A percentile compares a stretch with the other conserved stretches of the same genome.
These are phyloP conservation scores for Drosophila kikkawai DNA, from an alignment of 1,140 invertebrate genomes.

Conservation along the genomic window DNA sequence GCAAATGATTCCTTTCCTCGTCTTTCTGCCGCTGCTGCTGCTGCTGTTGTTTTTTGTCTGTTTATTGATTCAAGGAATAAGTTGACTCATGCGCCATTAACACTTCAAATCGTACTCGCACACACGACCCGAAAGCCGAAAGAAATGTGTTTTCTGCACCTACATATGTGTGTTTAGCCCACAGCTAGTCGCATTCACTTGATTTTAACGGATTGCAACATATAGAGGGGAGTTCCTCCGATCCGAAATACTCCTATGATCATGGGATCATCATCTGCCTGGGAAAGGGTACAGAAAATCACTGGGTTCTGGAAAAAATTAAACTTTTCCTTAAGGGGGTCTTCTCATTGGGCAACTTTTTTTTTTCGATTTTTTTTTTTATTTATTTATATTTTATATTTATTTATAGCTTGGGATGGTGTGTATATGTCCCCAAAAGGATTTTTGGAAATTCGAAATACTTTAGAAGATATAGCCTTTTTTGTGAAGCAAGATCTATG, in stretches of 20 bases:
- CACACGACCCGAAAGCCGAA: conserved; percentile 37
- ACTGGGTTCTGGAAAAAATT: neutral
- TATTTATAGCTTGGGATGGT: too few relatives aligned
- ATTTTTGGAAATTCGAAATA: too few relatives aligned
- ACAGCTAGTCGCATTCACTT: conserved; percentile 18
- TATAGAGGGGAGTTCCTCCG: neutral
- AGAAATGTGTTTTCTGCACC: conserved; percentile 17
- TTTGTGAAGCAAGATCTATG: too few relatives aligned
- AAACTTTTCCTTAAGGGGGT: neutral
- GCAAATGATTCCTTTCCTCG: conserved; percentile 64
- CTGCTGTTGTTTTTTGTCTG: conserved; percentile 35
- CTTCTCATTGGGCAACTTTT: too few relatives aligned
- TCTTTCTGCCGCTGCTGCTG: neutral
- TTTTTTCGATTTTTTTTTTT: too few relatives aligned
- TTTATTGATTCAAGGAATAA: conserved; percentile 79
- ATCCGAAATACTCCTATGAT: neutral
- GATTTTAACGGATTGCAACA: conserved; percentile 10
- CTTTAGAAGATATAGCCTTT: too few relatives aligned
- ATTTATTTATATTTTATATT: too few relatives aligned
- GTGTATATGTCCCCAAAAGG: too few relatives aligned
- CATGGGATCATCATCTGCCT: neutral
- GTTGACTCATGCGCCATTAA: conserved; percentile 78
- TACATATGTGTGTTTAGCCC: conserved; percentile 1
- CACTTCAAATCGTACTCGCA: conserved; percentile 64
- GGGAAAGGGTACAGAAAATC: neutral